These are phyloP conservation scores for Rhynchopsitta pachyrhyncha DNA, from an alignment of 2,113 vertebrate genomes.

Conservation along the genomic window DNA sequence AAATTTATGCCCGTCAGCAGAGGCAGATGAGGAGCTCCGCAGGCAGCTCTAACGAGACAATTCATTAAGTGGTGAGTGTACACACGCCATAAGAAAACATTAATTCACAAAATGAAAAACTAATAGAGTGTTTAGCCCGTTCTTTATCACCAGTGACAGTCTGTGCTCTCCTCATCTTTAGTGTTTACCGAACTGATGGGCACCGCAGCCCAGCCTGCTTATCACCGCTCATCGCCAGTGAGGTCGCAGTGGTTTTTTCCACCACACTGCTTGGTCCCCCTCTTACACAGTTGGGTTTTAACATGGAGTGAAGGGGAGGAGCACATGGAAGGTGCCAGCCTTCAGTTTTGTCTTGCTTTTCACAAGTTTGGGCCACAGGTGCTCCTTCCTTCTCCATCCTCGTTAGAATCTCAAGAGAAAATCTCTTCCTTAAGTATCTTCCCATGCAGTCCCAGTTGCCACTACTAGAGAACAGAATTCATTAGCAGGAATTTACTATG, in stretches of 20 bases:
- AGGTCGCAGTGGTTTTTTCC: not conserved
- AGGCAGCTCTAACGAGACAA: constrained; percentile 75
- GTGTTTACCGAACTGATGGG: constrained; percentile 69
- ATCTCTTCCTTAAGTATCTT: not conserved
- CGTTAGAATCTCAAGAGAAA: not conserved
- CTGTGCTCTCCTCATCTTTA: constrained; percentile 50
- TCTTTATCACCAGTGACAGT: constrained; percentile 73
- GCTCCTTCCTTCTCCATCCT: not conserved
- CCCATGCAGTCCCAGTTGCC: fast-evolving
- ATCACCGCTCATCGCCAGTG: constrained; percentile 37
- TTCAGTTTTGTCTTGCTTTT: not conserved
- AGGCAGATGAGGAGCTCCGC: constrained; percentile 42
- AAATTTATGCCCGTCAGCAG: constrained; percentile 64
- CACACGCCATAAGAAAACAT: constrained; percentile 66
- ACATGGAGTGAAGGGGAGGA: not conserved
- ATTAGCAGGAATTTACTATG: not conserved
- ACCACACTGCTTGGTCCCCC: not conserved
- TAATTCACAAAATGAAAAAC: constrained; percentile 81
- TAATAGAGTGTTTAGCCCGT: constrained; percentile 75
- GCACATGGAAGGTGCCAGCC: not conserved
- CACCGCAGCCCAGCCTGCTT: not conserved
- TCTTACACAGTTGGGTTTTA: not conserved
- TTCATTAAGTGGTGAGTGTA: constrained; percentile 77
- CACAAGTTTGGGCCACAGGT: not conserved
- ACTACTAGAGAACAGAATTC: not conserved